Percentiles rank a stretch among this genome's conserved stretches.
Conservation (phyloP, 2,113 vertebrate species). For the Aplodontia rufa region DNA sequence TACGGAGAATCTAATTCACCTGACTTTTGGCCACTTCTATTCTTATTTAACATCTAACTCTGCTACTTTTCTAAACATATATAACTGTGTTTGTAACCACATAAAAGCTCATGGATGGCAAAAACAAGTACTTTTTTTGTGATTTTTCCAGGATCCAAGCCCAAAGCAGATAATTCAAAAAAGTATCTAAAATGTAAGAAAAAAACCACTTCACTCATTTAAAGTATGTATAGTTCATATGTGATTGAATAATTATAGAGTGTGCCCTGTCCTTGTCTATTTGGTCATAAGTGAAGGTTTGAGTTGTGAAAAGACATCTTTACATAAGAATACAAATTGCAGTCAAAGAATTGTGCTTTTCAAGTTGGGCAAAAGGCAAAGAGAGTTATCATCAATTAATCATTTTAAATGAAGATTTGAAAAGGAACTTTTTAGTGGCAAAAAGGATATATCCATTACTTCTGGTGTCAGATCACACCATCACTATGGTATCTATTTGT, state of each 20-base stretch:
- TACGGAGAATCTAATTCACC: not conserved
- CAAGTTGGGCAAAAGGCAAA: not conserved
- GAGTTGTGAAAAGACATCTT: not conserved
- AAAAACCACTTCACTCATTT: not conserved
- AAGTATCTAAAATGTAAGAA: not conserved
- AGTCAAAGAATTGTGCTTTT: constrained; percentile 4
- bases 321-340: not conserved
- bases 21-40: constrained; percentile 1
- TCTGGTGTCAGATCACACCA: not conserved
- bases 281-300: not conserved
- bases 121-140: not conserved
- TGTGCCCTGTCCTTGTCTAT: not conserved
- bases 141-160: not conserved
- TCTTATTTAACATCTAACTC: constrained; percentile 2
- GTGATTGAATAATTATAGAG: not conserved
- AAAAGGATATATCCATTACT: not conserved
- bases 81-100: not conserved
- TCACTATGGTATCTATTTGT: not conserved
- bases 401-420: constrained; percentile 20
- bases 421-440: not conserved
- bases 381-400: not conserved
- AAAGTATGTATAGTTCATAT: not conserved
- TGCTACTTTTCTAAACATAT: constrained; percentile 13
- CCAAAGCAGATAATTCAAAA: constrained; percentile 17
- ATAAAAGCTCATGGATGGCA: not conserved